Base-by-base conservation (phyloP, 2,888 invertebrate species). In the Oscheius sp. region DNA sequence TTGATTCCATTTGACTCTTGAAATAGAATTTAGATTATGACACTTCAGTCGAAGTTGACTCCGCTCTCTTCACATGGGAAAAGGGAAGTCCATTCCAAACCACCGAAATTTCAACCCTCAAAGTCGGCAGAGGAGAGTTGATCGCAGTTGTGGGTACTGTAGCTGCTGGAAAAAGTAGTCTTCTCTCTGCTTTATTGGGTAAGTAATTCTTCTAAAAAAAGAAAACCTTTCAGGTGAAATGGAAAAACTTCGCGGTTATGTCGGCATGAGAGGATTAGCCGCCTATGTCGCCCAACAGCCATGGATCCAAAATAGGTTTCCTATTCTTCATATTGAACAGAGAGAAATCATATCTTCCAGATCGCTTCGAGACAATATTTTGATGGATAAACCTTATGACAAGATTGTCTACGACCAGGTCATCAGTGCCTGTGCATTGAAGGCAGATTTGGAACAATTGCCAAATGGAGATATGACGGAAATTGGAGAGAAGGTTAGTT, bases 281-380 rank as follows among this genome's bases (percentile, higher is more conserved):
- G 95, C 95, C 0, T 96, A 94, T 87, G 94, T 95, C 1, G 91
- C 95, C 0, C 95, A 96, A 86, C 95, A 95, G 88, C 95, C 97
- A 0, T 98, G 97, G 97, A 97, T 97, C 71, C 96, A 96, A 88
- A 97, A 97, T 89, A 93, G 93, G 34, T 69, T 37, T 10, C 15
- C 15, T 37, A 17, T 48, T 20, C 17, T 10, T n/a, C 6, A 20
- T 48, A 6, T 12, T 48, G 48, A 48, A 12, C 25, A 17, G 10
- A 55, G 25, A 20, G n/a, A 6, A 55, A 31, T 10, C 27, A 23
- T 23, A 55, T 55, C n/a, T 4, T 42, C 37, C 37, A 63, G 65
- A 31, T 23, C 46, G n/a, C 52, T 64, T 39, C 53, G 71, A 58
- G 70, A 71, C 12, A 73, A 73, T 37, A 73, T 73, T 23, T 45